These are phyloP conservation scores for Ochropleura plecta DNA, from an alignment of 2,888 invertebrate genomes.

Conservation along the genomic window DNA sequence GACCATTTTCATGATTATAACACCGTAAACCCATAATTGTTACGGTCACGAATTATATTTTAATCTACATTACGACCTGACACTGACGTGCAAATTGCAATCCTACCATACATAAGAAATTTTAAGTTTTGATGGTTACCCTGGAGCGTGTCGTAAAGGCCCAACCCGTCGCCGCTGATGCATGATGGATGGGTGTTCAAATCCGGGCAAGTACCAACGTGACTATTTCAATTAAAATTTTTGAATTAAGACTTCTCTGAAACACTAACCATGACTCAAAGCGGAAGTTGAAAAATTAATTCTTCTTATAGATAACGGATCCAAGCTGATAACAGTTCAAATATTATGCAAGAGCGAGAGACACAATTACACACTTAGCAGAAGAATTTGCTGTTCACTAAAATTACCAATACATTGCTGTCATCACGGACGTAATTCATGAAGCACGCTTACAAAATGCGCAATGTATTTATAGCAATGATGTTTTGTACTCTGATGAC, in stretches of 20 bases:
- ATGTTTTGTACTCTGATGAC: slow-evolving; percentile 34
- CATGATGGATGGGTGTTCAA: no score
- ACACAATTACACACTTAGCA: slow-evolving; percentile 6
- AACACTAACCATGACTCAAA: slow-evolving; percentile 26
- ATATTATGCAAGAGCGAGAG: slow-evolving; percentile 31
- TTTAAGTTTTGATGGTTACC: no score
- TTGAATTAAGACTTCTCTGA: background rate
- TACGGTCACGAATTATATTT: no score
- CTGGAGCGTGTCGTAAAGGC: no score
- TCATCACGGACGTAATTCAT: slow-evolving; percentile 32
- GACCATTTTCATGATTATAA: no score
- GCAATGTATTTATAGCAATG: slow-evolving; percentile 41
- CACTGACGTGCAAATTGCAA: no score
- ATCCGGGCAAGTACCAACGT: no score
- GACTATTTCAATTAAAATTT: no score
- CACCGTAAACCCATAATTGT: no score
- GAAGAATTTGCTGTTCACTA: background rate
- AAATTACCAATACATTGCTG: slow-evolving; percentile 42
- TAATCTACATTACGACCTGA: no score
- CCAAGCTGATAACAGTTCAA: slow-evolving; percentile 6
- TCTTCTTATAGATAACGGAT: slow-evolving; percentile 27
- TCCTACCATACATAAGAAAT: no score
- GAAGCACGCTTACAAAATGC: slow-evolving; percentile 13
- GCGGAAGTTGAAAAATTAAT: slow-evolving; percentile 16
- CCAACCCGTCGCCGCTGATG: no score